These are phyloP conservation scores for Syrrhaptes paradoxus DNA, from an alignment of 2,113 vertebrate genomes.

Conservation along the genomic window DNA sequence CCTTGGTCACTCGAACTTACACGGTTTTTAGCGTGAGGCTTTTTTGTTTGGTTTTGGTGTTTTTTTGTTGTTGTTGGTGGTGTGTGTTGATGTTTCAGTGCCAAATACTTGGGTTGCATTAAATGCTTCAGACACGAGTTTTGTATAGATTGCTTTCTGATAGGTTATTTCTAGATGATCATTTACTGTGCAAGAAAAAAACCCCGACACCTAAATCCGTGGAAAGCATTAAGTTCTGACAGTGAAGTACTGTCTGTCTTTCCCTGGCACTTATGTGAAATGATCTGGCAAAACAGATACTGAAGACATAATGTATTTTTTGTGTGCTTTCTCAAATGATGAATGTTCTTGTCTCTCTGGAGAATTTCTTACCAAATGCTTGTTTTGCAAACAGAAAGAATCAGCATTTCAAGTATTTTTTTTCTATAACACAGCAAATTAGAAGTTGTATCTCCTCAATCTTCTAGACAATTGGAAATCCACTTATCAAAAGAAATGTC, in stretches of 20 bases:
- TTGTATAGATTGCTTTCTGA: background rate
- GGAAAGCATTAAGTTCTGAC: slow-evolving; percentile 70
- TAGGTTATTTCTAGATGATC: slow-evolving; percentile 44
- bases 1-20: background rate
- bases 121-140: background rate
- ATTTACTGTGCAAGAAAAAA: slow-evolving; percentile 15
- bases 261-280: slow-evolving; percentile 75
- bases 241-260: slow-evolving; percentile 76
- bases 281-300: slow-evolving; percentile 80
- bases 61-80: background rate
- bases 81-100: background rate
- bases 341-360: slow-evolving; percentile 72
- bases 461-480: background rate
- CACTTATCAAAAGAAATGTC: background rate
- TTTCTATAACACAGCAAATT: background rate
- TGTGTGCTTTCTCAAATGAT: slow-evolving; percentile 76
- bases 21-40: background rate
- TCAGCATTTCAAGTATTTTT: background rate
- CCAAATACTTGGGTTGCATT: slow-evolving; percentile 47
- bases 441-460: background rate
- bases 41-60: background rate
- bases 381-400: slow-evolving; percentile 69
- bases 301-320: slow-evolving; percentile 74
- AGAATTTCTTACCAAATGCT: slow-evolving; percentile 68
- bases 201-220: background rate